Conservation (phyloP, 2,113 vertebrate genomes). For the Oophaga pumilio region DNA sequence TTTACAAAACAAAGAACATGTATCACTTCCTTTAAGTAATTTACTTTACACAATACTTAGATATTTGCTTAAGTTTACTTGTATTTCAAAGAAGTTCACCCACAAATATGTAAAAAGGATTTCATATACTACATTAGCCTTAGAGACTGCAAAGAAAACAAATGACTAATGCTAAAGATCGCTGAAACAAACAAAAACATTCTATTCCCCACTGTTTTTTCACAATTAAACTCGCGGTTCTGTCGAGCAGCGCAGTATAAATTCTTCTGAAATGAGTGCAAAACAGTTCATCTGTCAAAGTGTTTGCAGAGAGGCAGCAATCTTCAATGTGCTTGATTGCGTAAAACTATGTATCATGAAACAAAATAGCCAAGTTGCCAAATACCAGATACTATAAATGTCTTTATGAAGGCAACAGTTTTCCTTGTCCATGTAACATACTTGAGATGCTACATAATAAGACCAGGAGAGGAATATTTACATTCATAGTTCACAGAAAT, state of each 20-base stretch:
- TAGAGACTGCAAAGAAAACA: neutral
- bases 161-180: neutral
- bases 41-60: no score
- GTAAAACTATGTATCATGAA: constrained; percentile 2
- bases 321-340: neutral
- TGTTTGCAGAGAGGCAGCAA: neutral
- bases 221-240: neutral
- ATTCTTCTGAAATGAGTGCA: neutral
- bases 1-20: no score
- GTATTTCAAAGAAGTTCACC: neutral
- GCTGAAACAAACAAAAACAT: neutral
- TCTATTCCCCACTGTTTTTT: neutral
- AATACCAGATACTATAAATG: constrained; percentile 5
- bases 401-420: neutral
- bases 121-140: neutral
- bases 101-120: neutral
- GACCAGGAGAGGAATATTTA: neutral
- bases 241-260: neutral
- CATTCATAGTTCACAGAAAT: neutral
- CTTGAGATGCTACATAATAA: constrained; percentile 14
- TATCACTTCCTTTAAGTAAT: no score
- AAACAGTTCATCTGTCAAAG: neutral
- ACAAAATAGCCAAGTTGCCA: constrained; percentile 20
- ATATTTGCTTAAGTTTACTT: neutral
- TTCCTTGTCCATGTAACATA: constrained; percentile 33